Conservation (phyloP, 2,888 invertebrate genomes). For the Mimachlamys varia region DNA sequence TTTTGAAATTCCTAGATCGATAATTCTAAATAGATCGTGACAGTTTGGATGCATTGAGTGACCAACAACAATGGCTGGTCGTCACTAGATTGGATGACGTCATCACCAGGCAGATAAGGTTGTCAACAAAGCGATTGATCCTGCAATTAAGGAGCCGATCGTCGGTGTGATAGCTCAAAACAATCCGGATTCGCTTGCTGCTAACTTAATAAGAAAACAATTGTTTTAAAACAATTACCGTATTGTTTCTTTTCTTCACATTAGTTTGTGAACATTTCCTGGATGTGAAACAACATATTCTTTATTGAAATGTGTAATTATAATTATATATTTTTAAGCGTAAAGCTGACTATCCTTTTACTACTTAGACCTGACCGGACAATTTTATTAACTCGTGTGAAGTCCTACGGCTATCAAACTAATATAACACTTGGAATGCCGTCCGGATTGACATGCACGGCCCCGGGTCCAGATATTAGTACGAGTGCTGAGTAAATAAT, state of each 20-base stretch:
- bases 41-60: neutral
- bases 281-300: neutral
- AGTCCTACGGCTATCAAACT: neutral
- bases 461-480: neutral
- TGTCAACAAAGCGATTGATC: neutral
- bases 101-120: neutral
- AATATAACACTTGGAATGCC: neutral
- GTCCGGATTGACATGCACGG: neutral
- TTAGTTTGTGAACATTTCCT: neutral
- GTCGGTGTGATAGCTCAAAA: neutral
- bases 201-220: neutral
- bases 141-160: neutral
- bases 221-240: neutral
- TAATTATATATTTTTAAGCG: neutral
- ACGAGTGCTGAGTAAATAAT: constrained; percentile 6
- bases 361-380: neutral
- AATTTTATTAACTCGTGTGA: neutral
- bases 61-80: neutral
- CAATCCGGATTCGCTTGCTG: neutral
- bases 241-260: neutral
- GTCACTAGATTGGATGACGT: neutral
- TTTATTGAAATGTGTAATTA: neutral
- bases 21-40: neutral
- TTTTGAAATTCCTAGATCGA: neutral
- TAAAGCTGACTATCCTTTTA: neutral